These are phyloP conservation scores for Yoshiicerus persimilis DNA, from an alignment of 1,140 invertebrate genomes.

Conservation along the genomic window DNA sequence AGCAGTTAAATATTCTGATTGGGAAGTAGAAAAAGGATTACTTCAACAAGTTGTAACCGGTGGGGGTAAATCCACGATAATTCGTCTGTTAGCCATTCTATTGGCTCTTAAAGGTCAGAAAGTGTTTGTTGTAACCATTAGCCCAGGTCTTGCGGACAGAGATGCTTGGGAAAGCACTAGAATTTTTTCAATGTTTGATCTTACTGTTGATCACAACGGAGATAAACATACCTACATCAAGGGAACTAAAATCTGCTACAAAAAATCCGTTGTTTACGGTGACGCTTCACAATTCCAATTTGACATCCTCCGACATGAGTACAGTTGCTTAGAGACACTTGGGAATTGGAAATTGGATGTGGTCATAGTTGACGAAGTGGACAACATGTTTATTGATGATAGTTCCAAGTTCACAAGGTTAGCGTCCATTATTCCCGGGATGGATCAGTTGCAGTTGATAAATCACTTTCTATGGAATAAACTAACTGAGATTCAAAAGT, in stretches of 20 bases:
- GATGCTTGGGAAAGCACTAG: conserved; percentile 2
- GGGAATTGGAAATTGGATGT: neutral
- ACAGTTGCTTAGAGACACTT: conserved; percentile 22
- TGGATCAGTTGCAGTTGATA: conserved; percentile 27
- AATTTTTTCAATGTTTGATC: conserved; percentile 4
- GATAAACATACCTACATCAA: neutral
- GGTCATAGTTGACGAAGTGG: conserved; percentile 38
- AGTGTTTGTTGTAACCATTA: conserved; percentile 25
- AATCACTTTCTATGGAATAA: conserved; percentile 33
- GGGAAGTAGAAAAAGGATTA: neutral
- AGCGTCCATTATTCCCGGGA: conserved; percentile 23
- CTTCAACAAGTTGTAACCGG: conserved; percentile 28
- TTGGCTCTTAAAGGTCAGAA: neutral
- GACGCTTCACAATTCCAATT: conserved; percentile 34
- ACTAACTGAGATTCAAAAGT: neutral
- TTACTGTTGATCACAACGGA: neutral
- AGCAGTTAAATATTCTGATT: neutral
- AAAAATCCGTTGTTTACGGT: conserved; percentile 31
- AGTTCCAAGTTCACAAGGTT: conserved; percentile 11
- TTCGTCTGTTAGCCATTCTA: neutral
- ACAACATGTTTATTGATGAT: conserved; percentile 37
- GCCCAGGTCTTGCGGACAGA: conserved; percentile 20
- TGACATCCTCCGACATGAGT: conserved; percentile 30
- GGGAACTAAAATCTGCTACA: conserved; percentile 27
- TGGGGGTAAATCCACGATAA: conserved; percentile 30